Conservation (phyloP, 2,797 vertebrate species). For the Ciconia nigra region DNA sequence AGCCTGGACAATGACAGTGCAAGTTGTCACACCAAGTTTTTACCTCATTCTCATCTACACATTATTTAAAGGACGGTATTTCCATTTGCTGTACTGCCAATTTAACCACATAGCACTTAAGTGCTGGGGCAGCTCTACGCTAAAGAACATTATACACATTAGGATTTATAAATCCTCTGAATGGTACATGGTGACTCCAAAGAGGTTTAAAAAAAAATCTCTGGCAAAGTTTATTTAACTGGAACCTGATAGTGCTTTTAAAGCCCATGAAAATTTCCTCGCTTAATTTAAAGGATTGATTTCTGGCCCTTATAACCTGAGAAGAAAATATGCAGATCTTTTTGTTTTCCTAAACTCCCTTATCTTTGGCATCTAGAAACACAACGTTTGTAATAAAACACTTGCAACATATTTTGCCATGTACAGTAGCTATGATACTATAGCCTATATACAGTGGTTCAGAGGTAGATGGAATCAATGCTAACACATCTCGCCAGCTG, state of each 20-base stretch:
- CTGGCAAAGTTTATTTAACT: neutral
- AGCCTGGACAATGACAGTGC: neutral
- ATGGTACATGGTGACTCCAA: neutral
- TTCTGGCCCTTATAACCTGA: neutral
- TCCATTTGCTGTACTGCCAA: neutral
- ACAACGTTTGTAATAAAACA: neutral
- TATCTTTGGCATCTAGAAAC: neutral
- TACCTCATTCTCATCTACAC: neutral
- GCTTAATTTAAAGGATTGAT: neutral
- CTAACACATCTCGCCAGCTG: neutral
- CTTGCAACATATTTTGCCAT: neutral
- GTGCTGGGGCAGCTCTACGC: neutral
- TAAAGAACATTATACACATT: neutral
- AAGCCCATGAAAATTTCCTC: neutral
- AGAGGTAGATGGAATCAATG: neutral
- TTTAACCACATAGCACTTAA: neutral
- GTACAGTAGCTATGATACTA: neutral
- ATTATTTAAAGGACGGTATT: neutral
- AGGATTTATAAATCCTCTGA: neutral
- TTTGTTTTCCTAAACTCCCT: neutral
- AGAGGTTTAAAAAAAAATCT: neutral
- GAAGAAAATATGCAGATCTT: neutral
- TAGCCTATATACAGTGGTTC: neutral
- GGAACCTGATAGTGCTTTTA: neutral
- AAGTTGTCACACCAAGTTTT: neutral